Base-by-base conservation (phyloP, 2,888 invertebrate species). In the Nomada lathburiana region DNA sequence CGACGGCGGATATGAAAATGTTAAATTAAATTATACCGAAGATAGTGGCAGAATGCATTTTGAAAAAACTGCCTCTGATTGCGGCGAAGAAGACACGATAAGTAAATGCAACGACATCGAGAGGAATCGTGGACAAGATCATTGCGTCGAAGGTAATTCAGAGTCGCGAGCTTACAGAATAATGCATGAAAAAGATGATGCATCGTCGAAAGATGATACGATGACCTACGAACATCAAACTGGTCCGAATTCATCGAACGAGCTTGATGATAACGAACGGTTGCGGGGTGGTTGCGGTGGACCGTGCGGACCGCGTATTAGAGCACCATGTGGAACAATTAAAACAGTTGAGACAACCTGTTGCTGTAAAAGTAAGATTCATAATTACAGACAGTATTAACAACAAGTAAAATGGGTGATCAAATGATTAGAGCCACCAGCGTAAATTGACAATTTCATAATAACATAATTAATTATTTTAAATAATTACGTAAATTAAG, bases 231-330 rank as follows among this genome's bases (percentile, higher is more conserved):
- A 7, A 42, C 62, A 70, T 52, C 77, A 83, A 47, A 84, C 72
- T 52, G 9, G 52, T 2, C 72, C 78, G 16, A 79, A 80, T 23
- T 80, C 68, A 29, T 59, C 64, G 23, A 84, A 82, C 26, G 84
- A 71, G 11, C 57, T 78, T 13, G 78, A 87, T 1, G 87, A 85
- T 26, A 86, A 88, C 23, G 82, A 80, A 18, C 87, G 92, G 44
- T 85, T 92, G 88, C 88, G 92, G 7, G 92, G 92, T 26, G 91
- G 92, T 26, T 91, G 91, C 84, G 89, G 90, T 5, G 86, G 86
- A 70, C 57, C 76, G 4, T 80, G 81, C 36, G 74, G 74, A 57
- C 20, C 74, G 62, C 62, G 76, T 26, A 29, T 52, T 9, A 79
- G 62, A 50, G 20, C 52, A 50, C 60, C 59, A 0, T 76, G 82